Conservation (phyloP, 2,888 invertebrate species). For the Theretra japonica region DNA sequence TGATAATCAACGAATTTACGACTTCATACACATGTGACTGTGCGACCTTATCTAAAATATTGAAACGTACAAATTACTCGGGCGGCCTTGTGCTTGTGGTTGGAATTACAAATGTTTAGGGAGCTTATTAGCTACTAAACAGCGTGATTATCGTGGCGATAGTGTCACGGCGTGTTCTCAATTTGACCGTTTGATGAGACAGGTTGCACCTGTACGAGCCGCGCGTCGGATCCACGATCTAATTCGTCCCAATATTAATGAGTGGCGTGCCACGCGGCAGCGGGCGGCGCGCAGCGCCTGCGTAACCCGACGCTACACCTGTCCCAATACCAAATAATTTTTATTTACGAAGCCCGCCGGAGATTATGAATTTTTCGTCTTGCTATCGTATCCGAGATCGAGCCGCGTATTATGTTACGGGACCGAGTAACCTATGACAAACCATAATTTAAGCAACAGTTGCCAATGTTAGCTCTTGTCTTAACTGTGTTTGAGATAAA, state of each 20-base stretch:
- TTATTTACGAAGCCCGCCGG: slow-evolving; percentile 78
- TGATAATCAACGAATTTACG: slow-evolving; percentile 33
- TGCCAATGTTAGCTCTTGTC: slow-evolving; percentile 40
- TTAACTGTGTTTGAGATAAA: slow-evolving; percentile 9
- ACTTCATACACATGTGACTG: slow-evolving; percentile 26
- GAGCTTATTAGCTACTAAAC: slow-evolving; percentile 63
- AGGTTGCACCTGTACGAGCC: slow-evolving; percentile 65
- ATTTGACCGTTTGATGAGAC: slow-evolving; percentile 64
- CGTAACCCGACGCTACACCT: slow-evolving; percentile 81
- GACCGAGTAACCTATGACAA: slow-evolving; percentile 63
- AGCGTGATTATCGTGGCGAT: slow-evolving; percentile 68
- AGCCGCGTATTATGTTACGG: slow-evolving; percentile 76
- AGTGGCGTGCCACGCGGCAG: slow-evolving; percentile 46
- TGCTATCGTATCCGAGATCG: slow-evolving; percentile 70
- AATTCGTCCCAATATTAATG: slow-evolving; percentile 78
- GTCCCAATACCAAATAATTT: slow-evolving; percentile 78
- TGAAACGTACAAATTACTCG: slow-evolving; percentile 33
- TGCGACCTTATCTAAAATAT: slow-evolving; percentile 42
- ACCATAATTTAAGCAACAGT: slow-evolving; percentile 64
- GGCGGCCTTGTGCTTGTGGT: slow-evolving; percentile 30
- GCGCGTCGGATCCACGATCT: slow-evolving; percentile 57
- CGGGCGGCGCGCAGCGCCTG: slow-evolving; percentile 41
- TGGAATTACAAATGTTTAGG: slow-evolving; percentile 53
- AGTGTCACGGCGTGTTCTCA: slow-evolving; percentile 66
- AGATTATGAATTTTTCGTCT: slow-evolving; percentile 77